A percentile compares a stretch with the other conserved stretches of the same genome.
Evolutionary conservation across 2,113 vertebrate species (phyloP).

Genomic region (Trogon surrucura): DNA sequence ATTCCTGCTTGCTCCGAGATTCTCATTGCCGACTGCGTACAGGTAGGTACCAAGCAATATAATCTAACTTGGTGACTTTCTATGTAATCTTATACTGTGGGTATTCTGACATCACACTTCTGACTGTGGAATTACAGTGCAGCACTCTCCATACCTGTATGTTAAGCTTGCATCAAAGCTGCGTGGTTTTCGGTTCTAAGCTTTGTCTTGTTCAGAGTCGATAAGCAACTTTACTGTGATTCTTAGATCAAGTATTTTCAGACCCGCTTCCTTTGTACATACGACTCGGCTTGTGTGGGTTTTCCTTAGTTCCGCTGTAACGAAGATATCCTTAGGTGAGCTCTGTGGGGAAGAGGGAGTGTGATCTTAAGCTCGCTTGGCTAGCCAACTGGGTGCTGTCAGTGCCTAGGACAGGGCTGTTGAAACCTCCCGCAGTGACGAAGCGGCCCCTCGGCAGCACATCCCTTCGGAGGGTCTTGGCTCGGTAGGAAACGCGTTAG

Average conservation of each 20-base stretch:
- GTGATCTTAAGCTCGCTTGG: conserved; percentile 54
- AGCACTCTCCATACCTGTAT: conserved; percentile 83
- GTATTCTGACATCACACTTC: conserved; percentile 98
- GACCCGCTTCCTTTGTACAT: conserved; percentile 77
- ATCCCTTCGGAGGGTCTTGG: conserved; percentile 54
- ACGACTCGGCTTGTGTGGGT: conserved; percentile 70
- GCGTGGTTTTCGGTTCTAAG: conserved; percentile 72
- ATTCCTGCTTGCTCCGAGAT: conserved; percentile 95
- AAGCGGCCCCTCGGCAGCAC: conserved; percentile 39
- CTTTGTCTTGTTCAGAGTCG: conserved; percentile 72
- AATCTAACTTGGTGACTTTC: conserved; percentile 87
- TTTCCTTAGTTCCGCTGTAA: conserved; percentile 70
- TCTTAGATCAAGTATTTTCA: conserved; percentile 73
- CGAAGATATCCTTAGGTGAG: conserved; percentile 44
- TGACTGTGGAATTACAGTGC: conserved; percentile 95
- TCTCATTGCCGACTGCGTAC: conserved; percentile 94
- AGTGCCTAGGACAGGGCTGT: conserved; percentile 39
- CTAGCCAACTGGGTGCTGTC: conserved; percentile 21
- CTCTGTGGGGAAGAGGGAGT: conserved; percentile 71
- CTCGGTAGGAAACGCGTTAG: conserved; percentile 6
- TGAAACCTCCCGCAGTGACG: conserved; percentile 3
- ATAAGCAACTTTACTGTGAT: conserved; percentile 67
- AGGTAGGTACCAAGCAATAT: conserved; percentile 98
- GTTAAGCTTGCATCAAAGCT: conserved; percentile 72
- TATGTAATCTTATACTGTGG: conserved; percentile 83